Conservation (phyloP, 2,888 invertebrate genomes). For the Cinara cedri region DNA sequence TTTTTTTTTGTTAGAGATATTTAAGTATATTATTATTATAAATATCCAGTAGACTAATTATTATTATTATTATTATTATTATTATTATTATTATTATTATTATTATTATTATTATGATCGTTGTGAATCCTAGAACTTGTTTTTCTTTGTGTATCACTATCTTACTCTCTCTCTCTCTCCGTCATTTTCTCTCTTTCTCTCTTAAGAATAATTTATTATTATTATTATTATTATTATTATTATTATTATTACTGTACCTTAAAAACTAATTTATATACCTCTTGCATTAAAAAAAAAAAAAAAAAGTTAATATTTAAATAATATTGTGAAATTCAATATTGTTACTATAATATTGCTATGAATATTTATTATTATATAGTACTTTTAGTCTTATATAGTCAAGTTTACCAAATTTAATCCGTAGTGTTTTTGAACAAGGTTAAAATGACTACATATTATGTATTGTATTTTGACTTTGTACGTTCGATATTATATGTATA, state of each 20-base stretch:
- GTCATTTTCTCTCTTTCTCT: not conserved
- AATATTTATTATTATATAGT: conserved; percentile 27
- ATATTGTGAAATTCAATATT: conserved; percentile 49
- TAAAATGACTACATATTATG: conserved; percentile 8
- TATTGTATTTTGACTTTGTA: conserved; percentile 53
- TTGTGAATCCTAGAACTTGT: conserved; percentile 15
- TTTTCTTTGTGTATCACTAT: conserved; percentile 3
- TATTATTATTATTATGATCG: not conserved
- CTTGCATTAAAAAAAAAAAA: conserved; percentile 23
- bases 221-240: not conserved
- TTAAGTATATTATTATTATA: conserved; percentile 24
- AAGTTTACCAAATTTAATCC: conserved; percentile 49
- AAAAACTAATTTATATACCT: conserved; percentile 28
- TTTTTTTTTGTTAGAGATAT: conserved; percentile 13
- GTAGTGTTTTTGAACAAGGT: conserved; percentile 38
- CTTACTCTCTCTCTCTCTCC: not conserved
- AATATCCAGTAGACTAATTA: conserved; percentile 32
- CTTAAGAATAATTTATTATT: not conserved
- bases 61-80: not conserved
- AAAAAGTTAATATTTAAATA: conserved; percentile 5
- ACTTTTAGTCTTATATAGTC: conserved; percentile 7
- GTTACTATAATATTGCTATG: conserved; percentile 31
- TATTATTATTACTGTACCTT: conserved; percentile 34
- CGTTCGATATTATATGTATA: conserved; percentile 51
- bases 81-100: not conserved